Evolutionary conservation across 2,888 invertebrate species (phyloP).

Genomic region (Tenthredo amoena): DNA sequence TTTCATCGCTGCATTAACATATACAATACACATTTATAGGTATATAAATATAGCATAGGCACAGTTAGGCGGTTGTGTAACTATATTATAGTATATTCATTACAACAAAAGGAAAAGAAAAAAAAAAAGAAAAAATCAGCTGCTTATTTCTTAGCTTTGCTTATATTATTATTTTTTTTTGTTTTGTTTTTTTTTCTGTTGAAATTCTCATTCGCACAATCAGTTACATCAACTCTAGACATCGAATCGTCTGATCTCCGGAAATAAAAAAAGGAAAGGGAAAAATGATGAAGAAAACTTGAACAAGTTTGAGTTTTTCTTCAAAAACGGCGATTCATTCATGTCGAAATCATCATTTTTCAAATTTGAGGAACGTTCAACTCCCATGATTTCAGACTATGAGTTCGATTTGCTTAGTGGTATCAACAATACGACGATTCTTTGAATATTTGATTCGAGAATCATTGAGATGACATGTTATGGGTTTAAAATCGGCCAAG

Average conservation of each 20-base stretch:
- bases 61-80: constrained; percentile 9
- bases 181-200: background rate
- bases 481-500: no score
- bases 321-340: no score
- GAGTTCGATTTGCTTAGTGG: no score
- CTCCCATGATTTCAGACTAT: no score
- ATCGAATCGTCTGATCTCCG: background rate
- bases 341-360: no score
- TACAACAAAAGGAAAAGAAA: no score
- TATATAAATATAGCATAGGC: background rate
- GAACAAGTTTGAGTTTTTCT: no score
- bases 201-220: background rate
- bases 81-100: no score
- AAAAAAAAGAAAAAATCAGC: background rate
- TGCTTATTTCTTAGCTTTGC: background rate
- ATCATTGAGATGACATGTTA: no score
- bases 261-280: background rate
- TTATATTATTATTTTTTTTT: background rate
- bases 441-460: no score
- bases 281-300: background rate
- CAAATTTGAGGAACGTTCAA: no score
- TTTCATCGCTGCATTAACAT: background rate
- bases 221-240: background rate
- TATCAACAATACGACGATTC: no score
- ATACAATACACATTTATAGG: background rate